Base-by-base conservation (phyloP, 2,888 invertebrate species). In the Rhamphomyia laevipes region DNA sequence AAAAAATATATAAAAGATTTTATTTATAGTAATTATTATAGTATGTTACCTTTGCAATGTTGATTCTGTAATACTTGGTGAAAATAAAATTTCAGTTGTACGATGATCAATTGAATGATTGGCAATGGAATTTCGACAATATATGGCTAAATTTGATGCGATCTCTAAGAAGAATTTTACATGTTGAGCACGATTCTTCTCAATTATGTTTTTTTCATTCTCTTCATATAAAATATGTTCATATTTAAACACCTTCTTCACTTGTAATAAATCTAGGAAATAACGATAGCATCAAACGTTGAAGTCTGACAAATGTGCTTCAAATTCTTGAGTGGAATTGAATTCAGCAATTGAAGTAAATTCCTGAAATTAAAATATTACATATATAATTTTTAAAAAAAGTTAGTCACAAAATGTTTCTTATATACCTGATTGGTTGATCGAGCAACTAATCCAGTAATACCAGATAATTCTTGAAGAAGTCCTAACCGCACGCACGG, bases 361-460 rank as follows among this genome's bases (percentile, higher is more conserved):
- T 58, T 40, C 66, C 70, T 63, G 64, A 61, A 59, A 70, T 23
- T 21, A 33, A 13, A 38, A 18, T 12, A 17, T 41, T 15, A 47
- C 40, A 35, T n/a, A n/a, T n/a, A 31, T 21, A 7, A 27, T n/a
- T 9, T 43, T 44, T 9, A 50, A n/a, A n/a, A 27, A 17, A 15
- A 10, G 12, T n/a, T 7, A 2, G 15, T 11, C 27, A 33, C 42
- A 18, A n/a, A 18, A 21, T 27, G 16, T 58, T n/a, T n/a, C n/a
- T n/a, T n/a, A n/a, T n/a, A n/a, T 60, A 69, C 73, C 56, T 68
- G 75, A 66, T 76, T 76, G 13, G 84, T 78, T 3, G 84, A 80
- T 53, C 86, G 76, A 0, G 82, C 78, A 52, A 87, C 76, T 18
- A 88, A 78, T 1, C 82, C 82, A 1, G 90, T 89, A 3, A 90